phyloP scores from a whole-genome alignment of 2,113 vertebrate species.

The Trematomus loennbergii region DNA sequence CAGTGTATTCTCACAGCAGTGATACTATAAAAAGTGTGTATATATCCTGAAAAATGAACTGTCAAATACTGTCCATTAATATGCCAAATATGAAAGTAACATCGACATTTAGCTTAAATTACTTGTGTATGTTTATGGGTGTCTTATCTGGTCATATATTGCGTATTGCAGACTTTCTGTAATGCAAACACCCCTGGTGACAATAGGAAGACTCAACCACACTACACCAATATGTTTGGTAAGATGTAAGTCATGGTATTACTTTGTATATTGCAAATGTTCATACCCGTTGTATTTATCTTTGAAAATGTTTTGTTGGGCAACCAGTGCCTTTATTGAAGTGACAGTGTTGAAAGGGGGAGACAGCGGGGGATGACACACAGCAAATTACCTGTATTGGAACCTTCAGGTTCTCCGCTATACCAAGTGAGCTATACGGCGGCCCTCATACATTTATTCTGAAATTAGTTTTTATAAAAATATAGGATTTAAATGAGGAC shows the following conservation, averaged over 20 bases:
- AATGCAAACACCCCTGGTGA: neutral
- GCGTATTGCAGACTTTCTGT: neutral
- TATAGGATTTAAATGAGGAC: neutral
- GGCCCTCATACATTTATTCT: neutral
- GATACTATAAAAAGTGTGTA: neutral
- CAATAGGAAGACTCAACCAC: neutral
- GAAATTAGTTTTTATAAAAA: neutral
- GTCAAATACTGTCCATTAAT: neutral
- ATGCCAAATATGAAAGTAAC: neutral
- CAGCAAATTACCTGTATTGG: no score
- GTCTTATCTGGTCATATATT: neutral
- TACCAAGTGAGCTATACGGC: no score
- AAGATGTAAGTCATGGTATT: neutral
- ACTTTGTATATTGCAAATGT: neutral
- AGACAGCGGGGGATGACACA: no score
- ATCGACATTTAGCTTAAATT: neutral
- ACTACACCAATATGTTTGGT: neutral
- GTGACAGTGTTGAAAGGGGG: no score
- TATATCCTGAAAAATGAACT: neutral
- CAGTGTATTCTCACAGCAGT: neutral
- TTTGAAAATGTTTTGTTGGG: no score
- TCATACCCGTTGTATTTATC: neutral
- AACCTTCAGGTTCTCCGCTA: no score
- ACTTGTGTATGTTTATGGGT: neutral
- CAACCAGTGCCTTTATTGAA: no score